phyloP scores from a whole-genome alignment of 2,113 vertebrate species.

The Paedocypris sp. region DNA sequence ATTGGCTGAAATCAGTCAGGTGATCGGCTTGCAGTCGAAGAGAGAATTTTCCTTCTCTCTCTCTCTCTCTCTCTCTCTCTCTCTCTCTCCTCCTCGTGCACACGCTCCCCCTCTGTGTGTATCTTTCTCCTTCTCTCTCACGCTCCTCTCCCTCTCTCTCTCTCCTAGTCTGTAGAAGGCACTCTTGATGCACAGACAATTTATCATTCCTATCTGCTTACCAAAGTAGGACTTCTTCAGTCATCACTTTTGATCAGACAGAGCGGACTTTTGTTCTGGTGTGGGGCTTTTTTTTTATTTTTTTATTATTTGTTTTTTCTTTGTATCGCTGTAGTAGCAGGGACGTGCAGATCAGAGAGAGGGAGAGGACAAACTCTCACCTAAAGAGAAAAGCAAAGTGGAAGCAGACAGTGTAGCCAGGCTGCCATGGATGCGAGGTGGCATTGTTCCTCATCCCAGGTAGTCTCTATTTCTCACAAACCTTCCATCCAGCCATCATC shows the following conservation, averaged over 20 bases:
- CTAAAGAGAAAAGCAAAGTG: constrained; percentile 34
- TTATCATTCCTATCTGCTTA: constrained; percentile 83
- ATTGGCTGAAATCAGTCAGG: constrained; percentile 69
- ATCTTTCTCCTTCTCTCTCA: constrained; percentile 25
- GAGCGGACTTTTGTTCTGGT: constrained; percentile 75
- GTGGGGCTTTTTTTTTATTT: constrained; percentile 57
- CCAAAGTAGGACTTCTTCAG: constrained; percentile 80
- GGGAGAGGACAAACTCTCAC: constrained; percentile 21
- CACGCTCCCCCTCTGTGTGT: constrained; percentile 32
- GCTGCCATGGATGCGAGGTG: constrained; percentile 95
- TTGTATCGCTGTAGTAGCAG: constrained; percentile 71
- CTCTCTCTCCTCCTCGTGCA: constrained; percentile 16
- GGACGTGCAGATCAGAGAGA: constrained; percentile 49
- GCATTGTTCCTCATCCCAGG: constrained; percentile 97
- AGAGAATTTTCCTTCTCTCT: constrained; percentile 34
- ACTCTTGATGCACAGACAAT: constrained; percentile 81
- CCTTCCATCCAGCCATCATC: constrained; percentile 70
- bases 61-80: not conserved
- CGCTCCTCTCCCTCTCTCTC: constrained; percentile 15
- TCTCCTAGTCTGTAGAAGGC: constrained; percentile 60
- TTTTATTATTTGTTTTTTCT: too few species aligned
- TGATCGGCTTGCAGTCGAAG: constrained; percentile 53
- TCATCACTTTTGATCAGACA: constrained; percentile 73
- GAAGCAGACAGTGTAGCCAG: constrained; percentile 66
- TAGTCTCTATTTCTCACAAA: constrained; percentile 69